phyloP scores from a whole-genome alignment of 2,888 invertebrate species.

The Eristalis pertinax region DNA sequence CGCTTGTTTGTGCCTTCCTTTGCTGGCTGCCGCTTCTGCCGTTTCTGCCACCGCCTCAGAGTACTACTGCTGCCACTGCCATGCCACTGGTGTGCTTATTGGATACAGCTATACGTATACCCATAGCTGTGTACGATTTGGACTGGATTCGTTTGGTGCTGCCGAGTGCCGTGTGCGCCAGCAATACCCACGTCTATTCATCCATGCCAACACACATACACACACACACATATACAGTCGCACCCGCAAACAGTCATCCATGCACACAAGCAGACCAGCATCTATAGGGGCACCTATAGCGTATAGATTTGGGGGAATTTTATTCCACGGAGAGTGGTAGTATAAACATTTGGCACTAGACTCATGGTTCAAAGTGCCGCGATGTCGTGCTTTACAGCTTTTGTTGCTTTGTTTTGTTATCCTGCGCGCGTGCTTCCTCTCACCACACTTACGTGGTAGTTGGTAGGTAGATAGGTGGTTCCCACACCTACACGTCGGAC shows the following conservation, averaged over 20 bases:
- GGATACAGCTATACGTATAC: conserved; percentile 30
- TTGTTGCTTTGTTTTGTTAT: conserved; percentile 76
- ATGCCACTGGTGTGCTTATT: conserved; percentile 6
- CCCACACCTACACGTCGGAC: conserved; percentile 72
- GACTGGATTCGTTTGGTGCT: conserved; percentile 70
- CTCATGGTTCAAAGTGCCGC: conserved; percentile 76
- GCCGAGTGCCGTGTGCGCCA: conserved; percentile 69
- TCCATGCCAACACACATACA: conserved; percentile 34
- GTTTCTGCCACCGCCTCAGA: neutral
- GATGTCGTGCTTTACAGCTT: conserved; percentile 76
- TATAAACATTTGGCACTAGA: conserved; percentile 75
- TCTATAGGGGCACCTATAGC: conserved; percentile 56
- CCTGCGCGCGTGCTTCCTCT: conserved; percentile 75
- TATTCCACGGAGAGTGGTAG: conserved; percentile 72
- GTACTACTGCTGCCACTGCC: conserved; percentile 20
- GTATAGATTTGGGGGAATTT: conserved; percentile 71
- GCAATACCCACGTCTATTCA: conserved; percentile 74
- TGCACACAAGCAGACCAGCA: conserved; percentile 11
- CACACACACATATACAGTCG: conserved; percentile 36
- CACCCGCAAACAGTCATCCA: neutral
- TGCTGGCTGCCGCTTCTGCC: conserved; percentile 49
- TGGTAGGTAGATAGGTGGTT: conserved; percentile 56
- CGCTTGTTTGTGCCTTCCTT: conserved; percentile 64
- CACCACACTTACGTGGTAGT: conserved; percentile 74
- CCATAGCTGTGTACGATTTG: conserved; percentile 31